Conservation (phyloP, 1,140 invertebrate genomes). For the Calliphora vicina region DNA sequence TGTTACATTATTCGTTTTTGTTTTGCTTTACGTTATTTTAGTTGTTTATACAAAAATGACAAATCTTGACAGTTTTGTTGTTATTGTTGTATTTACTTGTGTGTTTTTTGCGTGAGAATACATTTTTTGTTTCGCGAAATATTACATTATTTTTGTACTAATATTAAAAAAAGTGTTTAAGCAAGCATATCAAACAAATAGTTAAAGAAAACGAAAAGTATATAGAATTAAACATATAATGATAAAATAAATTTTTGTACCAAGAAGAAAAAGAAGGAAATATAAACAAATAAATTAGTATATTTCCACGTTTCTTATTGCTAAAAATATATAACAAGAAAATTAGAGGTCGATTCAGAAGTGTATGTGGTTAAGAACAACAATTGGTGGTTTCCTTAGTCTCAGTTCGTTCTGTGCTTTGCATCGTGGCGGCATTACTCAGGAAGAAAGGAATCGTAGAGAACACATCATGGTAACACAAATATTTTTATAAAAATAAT, state of each 20-base stretch:
- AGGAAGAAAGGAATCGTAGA: constrained; percentile 44
- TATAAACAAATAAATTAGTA: neutral
- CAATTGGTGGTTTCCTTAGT: constrained; percentile 59
- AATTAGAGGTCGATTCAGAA: neutral
- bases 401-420: constrained; percentile 56
- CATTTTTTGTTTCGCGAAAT: neutral
- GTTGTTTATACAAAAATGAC: too few species aligned
- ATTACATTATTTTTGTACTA: neutral
- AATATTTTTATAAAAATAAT: neutral
- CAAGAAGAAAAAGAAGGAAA: neutral
- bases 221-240: neutral
- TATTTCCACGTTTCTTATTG: neutral
- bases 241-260: neutral
- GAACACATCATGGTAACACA: constrained; percentile 40
- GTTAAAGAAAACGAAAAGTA: neutral
- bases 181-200: neutral
- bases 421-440: constrained; percentile 57
- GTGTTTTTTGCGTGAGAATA: too few species aligned
- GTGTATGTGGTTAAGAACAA: constrained; percentile 11
- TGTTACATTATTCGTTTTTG: too few species aligned
- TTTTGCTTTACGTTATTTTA: too few species aligned
- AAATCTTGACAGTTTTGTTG: too few species aligned
- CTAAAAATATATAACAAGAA: neutral
- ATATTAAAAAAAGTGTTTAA: neutral
- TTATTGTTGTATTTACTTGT: too few species aligned